Evolutionary conservation across 2,113 vertebrate genomes (phyloP).

Genomic region (Hydrolagus affinis): DNA sequence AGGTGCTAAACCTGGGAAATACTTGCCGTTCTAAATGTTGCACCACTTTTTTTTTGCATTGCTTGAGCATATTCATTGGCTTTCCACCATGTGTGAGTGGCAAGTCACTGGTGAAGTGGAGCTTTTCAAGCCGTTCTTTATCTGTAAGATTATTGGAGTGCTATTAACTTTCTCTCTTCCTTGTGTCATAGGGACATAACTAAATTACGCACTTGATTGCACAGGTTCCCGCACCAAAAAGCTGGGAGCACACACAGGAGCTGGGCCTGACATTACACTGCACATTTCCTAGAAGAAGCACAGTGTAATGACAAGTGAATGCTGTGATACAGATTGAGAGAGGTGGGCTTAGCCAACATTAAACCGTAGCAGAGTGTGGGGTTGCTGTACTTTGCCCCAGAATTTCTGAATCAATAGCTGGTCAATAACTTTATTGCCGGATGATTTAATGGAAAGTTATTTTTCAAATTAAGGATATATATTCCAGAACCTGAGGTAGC

Average conservation of each 20-base stretch:
- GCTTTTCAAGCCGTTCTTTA: neutral
- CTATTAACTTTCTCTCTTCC: constrained; percentile 21
- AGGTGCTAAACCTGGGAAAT: neutral
- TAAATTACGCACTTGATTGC: constrained; percentile 27
- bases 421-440: constrained; percentile 99
- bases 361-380: constrained; percentile 88
- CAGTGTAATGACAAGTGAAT: constrained; percentile 99
- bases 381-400: constrained; percentile 91
- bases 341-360: constrained; percentile 67
- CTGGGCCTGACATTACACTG: constrained; percentile 82
- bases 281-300: constrained; percentile 86
- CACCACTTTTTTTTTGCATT: neutral
- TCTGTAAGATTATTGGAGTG: constrained; percentile 9
- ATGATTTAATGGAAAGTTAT: constrained; percentile 90
- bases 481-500: constrained; percentile 81
- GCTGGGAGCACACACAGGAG: constrained; percentile 63
- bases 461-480: constrained; percentile 93
- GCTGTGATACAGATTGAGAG: constrained; percentile 82
- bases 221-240: constrained; percentile 45
- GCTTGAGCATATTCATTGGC: neutral
- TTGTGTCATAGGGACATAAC: neutral
- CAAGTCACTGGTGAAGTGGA: neutral
- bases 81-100: neutral
- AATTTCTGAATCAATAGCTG: constrained; percentile 97
- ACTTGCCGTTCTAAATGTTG: neutral